Evolutionary conservation across 2,113 vertebrate species (phyloP), one percentile per base, ranked within the genome.

Genomic region (Antigone vipio): DNA sequence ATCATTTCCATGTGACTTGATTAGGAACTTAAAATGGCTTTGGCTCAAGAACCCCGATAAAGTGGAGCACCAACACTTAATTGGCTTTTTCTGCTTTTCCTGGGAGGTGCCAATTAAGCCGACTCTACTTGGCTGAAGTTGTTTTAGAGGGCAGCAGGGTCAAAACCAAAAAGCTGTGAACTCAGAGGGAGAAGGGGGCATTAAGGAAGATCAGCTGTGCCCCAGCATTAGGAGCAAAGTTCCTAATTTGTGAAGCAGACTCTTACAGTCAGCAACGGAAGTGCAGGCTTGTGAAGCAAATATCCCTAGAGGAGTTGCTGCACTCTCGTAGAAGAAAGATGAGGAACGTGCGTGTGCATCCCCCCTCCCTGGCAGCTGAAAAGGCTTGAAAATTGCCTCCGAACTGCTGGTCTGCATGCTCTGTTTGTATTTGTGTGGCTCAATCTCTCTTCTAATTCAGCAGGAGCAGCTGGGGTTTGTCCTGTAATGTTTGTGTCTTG

Each of bases 301-400:
- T 5, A 38, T 17, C 30, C 30, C 18, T 15, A 2, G 45, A 68
- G 40, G 27, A 72, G 35, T 13, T 85, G 11, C 52, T 82, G 49
- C 8, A 1, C 13, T 34, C 15, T 6, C 26, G 59, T 2, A 12
- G 40, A 32, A 35, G 38, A 69, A 19, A 42, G 30, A 49, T 13
- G 27, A 35, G 7, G 32, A 67, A n/a, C 1, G 17, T 52, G 19
- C 5, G 9, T 4, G 9, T n/a, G 5, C 13, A 12, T 13, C 1
- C 2, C 13, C 7, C 6, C 9, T 23, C 42, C 12, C 2, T 0
- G 0, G 3, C 12, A 17, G 44, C 23, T 13, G 8, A 15, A 26
- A 20, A 45, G 19, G 26, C 40, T 82, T 64, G 45, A 58, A 66
- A 95, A 47, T 14, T 38, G 22, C 12, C 24, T 80, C 27, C 50